Evolutionary conservation across 2,888 invertebrate species (phyloP).

Genomic region (Philonicus albiceps): DNA sequence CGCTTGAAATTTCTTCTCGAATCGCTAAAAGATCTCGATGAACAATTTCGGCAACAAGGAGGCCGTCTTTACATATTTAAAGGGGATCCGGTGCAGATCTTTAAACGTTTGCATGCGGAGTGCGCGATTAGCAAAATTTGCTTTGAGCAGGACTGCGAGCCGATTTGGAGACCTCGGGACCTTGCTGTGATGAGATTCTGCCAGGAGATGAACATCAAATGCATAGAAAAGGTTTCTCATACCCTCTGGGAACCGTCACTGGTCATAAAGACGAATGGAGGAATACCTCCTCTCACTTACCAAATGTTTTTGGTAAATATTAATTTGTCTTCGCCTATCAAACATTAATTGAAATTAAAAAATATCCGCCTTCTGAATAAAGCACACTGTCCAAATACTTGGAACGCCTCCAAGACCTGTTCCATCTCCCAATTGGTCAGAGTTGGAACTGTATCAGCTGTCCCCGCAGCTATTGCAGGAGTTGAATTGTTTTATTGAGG

Average conservation of each 20-base stretch:
- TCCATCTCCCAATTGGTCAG: constrained; percentile 61
- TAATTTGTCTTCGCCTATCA: neutral
- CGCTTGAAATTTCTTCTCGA: constrained; percentile 75
- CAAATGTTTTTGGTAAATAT: constrained; percentile 71
- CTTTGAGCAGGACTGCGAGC: constrained; percentile 76
- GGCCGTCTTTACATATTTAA: constrained; percentile 69
- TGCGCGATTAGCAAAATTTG: constrained; percentile 67
- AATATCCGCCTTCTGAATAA: constrained; percentile 47
- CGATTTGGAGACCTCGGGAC: constrained; percentile 73
- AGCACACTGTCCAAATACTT: constrained; percentile 71
- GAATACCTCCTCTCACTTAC: constrained; percentile 75
- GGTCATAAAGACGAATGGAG: constrained; percentile 73
- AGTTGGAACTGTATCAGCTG: constrained; percentile 51
- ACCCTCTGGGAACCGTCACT: constrained; percentile 75
- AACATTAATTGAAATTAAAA: neutral
- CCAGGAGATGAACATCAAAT: constrained; percentile 66
- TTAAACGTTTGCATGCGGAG: constrained; percentile 69
- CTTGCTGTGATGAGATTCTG: constrained; percentile 68
- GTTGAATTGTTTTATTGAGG: neutral
- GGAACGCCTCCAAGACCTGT: constrained; percentile 70
- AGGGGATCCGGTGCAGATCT: constrained; percentile 69
- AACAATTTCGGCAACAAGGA: constrained; percentile 66
- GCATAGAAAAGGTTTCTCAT: constrained; percentile 72
- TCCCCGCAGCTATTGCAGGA: neutral
- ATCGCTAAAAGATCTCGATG: constrained; percentile 71